Evolutionary conservation across 2,113 vertebrate genomes (phyloP), one percentile per base, ranked within the genome.

Genomic region (Plecotus auritus): DNA sequence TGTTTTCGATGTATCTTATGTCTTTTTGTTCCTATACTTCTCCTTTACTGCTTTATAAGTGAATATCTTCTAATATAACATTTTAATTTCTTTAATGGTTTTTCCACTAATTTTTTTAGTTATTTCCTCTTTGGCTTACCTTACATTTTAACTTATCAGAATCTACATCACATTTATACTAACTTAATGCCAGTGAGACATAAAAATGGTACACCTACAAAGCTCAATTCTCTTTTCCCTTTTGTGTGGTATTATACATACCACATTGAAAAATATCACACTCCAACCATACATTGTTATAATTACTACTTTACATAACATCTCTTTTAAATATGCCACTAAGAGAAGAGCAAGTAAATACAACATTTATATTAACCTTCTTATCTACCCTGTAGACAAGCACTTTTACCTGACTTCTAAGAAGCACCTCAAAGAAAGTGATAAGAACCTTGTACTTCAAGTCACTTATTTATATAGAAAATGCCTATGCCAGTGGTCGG

Each of bases 381-480:
- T 20, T 67, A 51, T 66, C 70, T 28, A 59, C 5, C 45, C 22
- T 49, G 78, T 18, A 37, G 2, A 42, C 16, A 54, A 89, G 42
- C 14, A 64, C 11, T 83, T 59, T 30, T n/a, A 35, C 35, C 47
- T 56, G 35, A 73, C 13, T 86, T 70, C 54, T 69, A 42, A 87
- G 45, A 23, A 47, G 32, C 30, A 70, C 17, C 28, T 37, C 18
- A 84, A 7, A 88, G 32, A 86, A 47, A 81, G 22, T 8, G 49
- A 35, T n/a, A 18, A 77, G 18, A 54, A 23, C 37, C 73, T 74
- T 88, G 11, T 23, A 23, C 7, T 9, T 64, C 45, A 64, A 72
- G 59, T 78, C 59, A 66, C 10, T 45, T 28, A 76, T 49, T 86
- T 78, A 95, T 82, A 49, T 10, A 76, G 93, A 91, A 88, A 97